Evolutionary conservation across 2,113 vertebrate species (phyloP), one percentile per base, ranked within the genome.

Genomic region (Gavialis gangeticus): DNA sequence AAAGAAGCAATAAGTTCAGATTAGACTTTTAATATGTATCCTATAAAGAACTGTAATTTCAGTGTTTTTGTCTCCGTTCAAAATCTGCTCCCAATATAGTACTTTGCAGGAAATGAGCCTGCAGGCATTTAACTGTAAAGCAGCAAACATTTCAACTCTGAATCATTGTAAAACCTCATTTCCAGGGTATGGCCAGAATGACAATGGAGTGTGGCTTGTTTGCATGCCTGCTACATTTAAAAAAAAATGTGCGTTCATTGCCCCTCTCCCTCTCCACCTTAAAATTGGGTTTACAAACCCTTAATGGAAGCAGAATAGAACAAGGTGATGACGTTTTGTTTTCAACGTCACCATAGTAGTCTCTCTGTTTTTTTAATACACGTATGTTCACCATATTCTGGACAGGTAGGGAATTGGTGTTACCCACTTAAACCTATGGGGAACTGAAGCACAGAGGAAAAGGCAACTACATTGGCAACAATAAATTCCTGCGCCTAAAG

Each of bases 101-200:
- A 84, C 62, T 84, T 88, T 56, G n/a, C 82, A 88, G 12, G 90
- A 88, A 85, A 92, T 75, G 79, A 81, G 91, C 37, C 60, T 91
- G 71, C 92, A 95, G 95, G 82, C 59, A 67, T 17, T 77, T 89
- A 34, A 2, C 77, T 73, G 3, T 87, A 95, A 94, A 92, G 60
- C 59, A 77, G 82, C 87, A 91, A 94, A 95, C 95, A 95, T 97
- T 97, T 97, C 94, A 94, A 90, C 84, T 27, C 89, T 88, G 92
- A 95, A 92, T 96, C 93, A 95, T 90, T 95, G 95, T 96, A 96
- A 96, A 95, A 93, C 25, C 3, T 0, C 71, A 77, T 85, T 88
- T 89, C 89, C 83, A 21, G 16, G 75, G 83, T 89, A 82, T 21
- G 86, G 64, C 5, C 94, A 89, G 55, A 75, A 71, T 88, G 85